A percentile compares a stretch with the other conserved stretches of the same genome.
Evolutionary conservation across 2,797 vertebrate genomes (phyloP).

Genomic region (Thaleichthys pacificus): DNA sequence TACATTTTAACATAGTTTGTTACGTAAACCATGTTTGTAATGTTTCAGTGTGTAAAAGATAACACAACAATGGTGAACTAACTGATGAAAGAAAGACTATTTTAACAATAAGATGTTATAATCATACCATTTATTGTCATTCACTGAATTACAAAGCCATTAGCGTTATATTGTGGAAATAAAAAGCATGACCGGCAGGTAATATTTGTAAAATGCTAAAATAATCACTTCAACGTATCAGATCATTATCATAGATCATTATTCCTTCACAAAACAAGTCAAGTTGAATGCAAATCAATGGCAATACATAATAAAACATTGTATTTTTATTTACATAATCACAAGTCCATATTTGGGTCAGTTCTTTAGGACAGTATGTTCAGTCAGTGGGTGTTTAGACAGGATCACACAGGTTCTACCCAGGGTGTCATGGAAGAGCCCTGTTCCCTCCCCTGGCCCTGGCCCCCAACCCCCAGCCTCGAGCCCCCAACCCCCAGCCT

Average conservation of each 20-base stretch:
- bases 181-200: background rate
- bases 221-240: background rate
- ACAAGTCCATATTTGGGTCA: background rate
- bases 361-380: too few species aligned
- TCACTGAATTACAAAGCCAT: slow-evolving; percentile 1
- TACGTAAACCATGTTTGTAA: too few species aligned
- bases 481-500: too few species aligned
- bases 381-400: too few species aligned
- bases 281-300: background rate
- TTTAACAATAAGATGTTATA: background rate
- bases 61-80: background rate
- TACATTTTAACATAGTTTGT: background rate
- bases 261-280: background rate
- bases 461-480: too few species aligned
- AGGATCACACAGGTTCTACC: background rate
- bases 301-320: background rate
- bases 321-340: slow-evolving; percentile 1
- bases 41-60: background rate
- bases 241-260: background rate
- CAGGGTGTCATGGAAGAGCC: background rate
- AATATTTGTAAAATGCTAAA: background rate
- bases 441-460: background rate
- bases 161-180: background rate
- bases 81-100: background rate
- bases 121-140: background rate